Evolutionary conservation across 2,888 invertebrate genomes (phyloP).

Genomic region (Pseudococcus viburni): DNA sequence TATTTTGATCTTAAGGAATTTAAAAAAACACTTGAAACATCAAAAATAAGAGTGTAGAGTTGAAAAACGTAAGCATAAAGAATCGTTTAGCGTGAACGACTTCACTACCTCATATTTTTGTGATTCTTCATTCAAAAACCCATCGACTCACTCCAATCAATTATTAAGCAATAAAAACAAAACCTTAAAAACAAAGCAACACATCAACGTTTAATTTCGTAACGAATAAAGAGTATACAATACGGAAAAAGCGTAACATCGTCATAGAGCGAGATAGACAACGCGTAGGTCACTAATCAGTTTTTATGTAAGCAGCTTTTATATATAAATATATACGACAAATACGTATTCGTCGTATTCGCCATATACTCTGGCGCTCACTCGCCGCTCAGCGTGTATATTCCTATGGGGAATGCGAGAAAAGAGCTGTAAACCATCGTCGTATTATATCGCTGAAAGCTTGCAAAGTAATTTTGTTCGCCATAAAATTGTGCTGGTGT

Average conservation of each 20-base stretch:
- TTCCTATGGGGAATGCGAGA: constrained; percentile 49
- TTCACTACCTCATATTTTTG: too few species aligned
- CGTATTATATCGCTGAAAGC: constrained; percentile 58
- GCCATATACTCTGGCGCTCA: background rate
- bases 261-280: background rate
- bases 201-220: background rate
- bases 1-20: too few species aligned
- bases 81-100: too few species aligned
- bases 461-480: constrained; percentile 55
- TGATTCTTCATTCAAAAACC: background rate
- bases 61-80: too few species aligned
- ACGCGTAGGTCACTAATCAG: constrained; percentile 39
- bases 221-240: background rate
- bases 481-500: constrained; percentile 52
- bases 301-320: constrained; percentile 47
- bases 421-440: constrained; percentile 48
- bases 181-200: constrained; percentile 24
- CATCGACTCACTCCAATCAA: background rate
- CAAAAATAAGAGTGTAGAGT: too few species aligned
- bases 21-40: too few species aligned
- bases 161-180: constrained; percentile 33
- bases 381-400: background rate
- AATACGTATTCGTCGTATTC: background rate
- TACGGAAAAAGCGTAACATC: background rate
- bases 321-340: constrained; percentile 34